phyloP scores from a whole-genome alignment of 2,113 vertebrate genomes.

The Panurus biarmicus region DNA sequence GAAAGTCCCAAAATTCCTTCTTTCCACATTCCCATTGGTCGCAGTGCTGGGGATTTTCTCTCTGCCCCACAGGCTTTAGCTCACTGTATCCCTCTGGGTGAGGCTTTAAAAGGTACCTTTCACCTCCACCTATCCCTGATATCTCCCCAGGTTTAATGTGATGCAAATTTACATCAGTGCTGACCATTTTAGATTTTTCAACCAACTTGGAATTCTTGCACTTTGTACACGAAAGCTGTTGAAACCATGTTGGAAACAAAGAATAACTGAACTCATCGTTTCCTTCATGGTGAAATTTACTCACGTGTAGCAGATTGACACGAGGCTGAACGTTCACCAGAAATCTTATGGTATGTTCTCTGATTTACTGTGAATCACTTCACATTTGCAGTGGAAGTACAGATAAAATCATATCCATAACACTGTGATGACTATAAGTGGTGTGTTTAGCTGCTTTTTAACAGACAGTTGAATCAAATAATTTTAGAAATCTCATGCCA shows the following conservation, averaged over 20 bases:
- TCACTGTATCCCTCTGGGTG: neutral
- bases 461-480: neutral
- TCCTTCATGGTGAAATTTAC: neutral
- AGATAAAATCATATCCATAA: neutral
- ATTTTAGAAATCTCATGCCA: neutral
- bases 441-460: neutral
- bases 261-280: neutral
- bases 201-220: neutral
- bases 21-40: neutral
- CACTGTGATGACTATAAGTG: neutral
- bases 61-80: neutral
- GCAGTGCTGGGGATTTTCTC: neutral
- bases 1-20: neutral
- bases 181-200: neutral
- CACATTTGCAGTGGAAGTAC: neutral
- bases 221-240: neutral
- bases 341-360: neutral
- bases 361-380: neutral
- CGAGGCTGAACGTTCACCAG: neutral
- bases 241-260: slow-evolving; percentile 7
- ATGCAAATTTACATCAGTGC: neutral
- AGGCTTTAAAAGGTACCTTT: neutral
- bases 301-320: neutral
- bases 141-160: neutral
- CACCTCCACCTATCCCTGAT: neutral